Conservation (phyloP, 2,797 vertebrate genomes). For the Parauchenoglanis ngamensis region DNA sequence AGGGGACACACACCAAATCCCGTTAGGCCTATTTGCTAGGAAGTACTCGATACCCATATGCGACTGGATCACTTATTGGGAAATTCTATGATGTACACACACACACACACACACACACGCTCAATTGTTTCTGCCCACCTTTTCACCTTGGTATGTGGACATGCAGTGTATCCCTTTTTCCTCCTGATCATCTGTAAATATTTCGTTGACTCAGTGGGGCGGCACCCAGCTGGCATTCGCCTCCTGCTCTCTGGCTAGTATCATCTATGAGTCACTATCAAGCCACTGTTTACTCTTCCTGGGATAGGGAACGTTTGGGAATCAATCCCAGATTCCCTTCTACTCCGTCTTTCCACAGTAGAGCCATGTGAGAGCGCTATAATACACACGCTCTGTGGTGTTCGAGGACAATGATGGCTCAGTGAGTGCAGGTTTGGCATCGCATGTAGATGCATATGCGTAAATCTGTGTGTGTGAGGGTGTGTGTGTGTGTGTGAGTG, state of each 20-base stretch:
- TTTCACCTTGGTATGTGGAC: not conserved
- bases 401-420: not conserved
- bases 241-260: conserved; percentile 77
- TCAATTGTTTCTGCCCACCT: not conserved
- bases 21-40: not conserved
- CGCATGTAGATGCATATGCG: not conserved
- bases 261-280: conserved; percentile 79
- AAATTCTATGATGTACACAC: not conserved
- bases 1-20: not conserved
- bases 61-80: not conserved
- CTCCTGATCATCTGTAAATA: conserved; percentile 9
- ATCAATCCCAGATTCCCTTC: conserved; percentile 63
- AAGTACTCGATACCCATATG: not conserved
- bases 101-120: not conserved
- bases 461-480: conserved; percentile 4
- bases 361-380: conserved; percentile 15
- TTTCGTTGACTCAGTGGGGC: conserved; percentile 71
- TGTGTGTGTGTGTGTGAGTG: conserved; percentile 27
- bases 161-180: conserved; percentile 9
- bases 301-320: conserved; percentile 66
- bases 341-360: conserved; percentile 8
- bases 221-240: conserved; percentile 66
- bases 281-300: conserved; percentile 68
- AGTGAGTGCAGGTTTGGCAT: not conserved
- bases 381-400: not conserved